Evolutionary conservation across 2,113 vertebrate genomes (phyloP), one percentile per base, ranked within the genome.

Genomic region (Addax nasomaculatus): DNA sequence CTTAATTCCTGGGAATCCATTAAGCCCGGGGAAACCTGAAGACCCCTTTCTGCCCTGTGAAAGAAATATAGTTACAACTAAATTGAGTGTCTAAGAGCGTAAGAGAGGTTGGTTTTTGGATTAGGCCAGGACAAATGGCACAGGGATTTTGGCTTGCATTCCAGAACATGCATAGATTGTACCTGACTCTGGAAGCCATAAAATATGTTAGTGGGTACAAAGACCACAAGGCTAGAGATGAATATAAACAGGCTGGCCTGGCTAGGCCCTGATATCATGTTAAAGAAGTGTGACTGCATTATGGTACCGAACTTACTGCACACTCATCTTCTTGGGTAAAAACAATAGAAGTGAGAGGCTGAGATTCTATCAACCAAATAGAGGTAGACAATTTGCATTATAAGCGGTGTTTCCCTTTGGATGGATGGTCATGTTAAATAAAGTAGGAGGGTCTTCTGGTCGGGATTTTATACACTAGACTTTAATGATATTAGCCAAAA

Each of bases 1-100:
- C 99, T 99, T 99, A 78, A 96, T 84, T 98, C 99, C 99, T 76
- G 76, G 88, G 0, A 98, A 98, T 95, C 99, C 99, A 97, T 98
- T 97, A 80, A 97, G 86, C 89, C 99, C 99, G 62, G 98, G 95
- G 94, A 98, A 96, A 57, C 99, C 99, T 47, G 98, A 70, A 21
- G 98, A 85, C 33, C 99, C 99, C 29, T 97, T 67, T 79, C 95
- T 97, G 27, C 99, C 99, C 97, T 98, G 91, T 21, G 80, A 98
- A 85, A 97, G 57, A 97, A 98, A 98, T 49, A 96, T 0, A 27
- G 51, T 51, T 96, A 98, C 39, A 5, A 64, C 0, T 49, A 89
- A 97, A 39, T 81, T 96, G 8, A 85, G 64, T 94, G 11, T 27
- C 57, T 93, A 49, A 92, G 27, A 96, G 0, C 16, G 60, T 49